Base-by-base conservation (phyloP, 2,888 invertebrate species). In the Lymantria monacha region DNA sequence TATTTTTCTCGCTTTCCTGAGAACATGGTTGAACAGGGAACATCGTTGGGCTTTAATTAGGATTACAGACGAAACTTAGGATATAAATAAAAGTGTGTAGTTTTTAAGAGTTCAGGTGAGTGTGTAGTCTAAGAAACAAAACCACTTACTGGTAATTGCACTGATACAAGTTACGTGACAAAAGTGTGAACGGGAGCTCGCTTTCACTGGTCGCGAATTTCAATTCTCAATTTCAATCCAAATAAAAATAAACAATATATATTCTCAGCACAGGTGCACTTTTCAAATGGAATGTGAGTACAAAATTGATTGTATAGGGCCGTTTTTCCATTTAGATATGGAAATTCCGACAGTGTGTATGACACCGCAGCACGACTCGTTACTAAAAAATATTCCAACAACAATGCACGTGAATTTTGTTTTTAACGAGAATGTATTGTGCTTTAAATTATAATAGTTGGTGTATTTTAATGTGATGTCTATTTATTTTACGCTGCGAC, bases 271-370 rank as follows among this genome's bases (percentile, higher is more conserved):
- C 87, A 87, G 88, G 87, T 88, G 88, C 87, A 86, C 76, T 84
- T 82, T 85, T 83, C 79, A 81, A 87, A 87, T 83, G 79, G 87
- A 81, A 86, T 85, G 82, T 79, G 81, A 76, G 81, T 71, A 77
- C 83, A 77, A 78, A 88, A 88, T 87, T 87, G 89, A 87, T 87
- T 87, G 85, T 85, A 74, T 75, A 80, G 82, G 81, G 74, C 83
- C 80, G 82, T 85, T 87, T n/a, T 88, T 82, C 87, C 88, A 88
- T 89, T 89, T 87, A 85, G 85, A 87, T 89, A 89, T 89, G 88
- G 87, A 85, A 87, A 89, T 89, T 80, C 71, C 63, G 69, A 67
- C 76, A 67, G 72, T 81, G 81, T 82, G 81, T 81, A 81, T 81
- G 83, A 83, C 82, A 81, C 71, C 70, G 63, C 60, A 59, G 58